phyloP scores from a whole-genome alignment of 2,113 vertebrate genomes.

The Ia io region DNA sequence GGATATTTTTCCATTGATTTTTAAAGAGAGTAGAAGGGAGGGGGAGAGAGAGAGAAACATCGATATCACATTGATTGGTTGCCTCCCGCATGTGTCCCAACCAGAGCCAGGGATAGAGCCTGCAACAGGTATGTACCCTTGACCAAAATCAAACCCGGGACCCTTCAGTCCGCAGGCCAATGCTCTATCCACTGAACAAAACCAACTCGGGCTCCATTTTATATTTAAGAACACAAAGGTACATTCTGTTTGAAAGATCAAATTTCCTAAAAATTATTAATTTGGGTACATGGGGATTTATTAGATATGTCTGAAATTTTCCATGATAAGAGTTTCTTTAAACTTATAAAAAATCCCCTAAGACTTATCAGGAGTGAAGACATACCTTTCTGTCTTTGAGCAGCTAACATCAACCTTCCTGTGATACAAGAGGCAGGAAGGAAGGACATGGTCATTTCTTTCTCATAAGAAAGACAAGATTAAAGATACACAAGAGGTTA shows the following conservation, averaged over 20 bases:
- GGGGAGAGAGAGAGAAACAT: no score
- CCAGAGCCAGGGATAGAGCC: no score
- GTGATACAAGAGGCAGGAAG: background rate
- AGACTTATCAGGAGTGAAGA: background rate
- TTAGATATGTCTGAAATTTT: background rate
- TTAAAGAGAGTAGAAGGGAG: no score
- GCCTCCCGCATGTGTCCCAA: no score
- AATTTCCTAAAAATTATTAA: slow-evolving; percentile 21
- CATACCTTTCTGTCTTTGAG: background rate
- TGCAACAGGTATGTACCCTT: no score
- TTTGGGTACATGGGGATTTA: background rate
- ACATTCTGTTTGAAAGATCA: background rate
- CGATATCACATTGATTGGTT: no score
- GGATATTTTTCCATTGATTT: no score
- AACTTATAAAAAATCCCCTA: background rate
- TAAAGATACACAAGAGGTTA: background rate
- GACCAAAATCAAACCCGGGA: no score
- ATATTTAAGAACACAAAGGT: background rate
- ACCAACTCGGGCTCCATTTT: background rate
- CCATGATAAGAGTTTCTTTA: background rate
- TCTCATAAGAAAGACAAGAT: background rate
- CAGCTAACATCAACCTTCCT: background rate
- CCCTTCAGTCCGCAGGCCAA: no score
- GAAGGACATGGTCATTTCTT: background rate
- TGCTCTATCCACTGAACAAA: no score